Base-by-base conservation (phyloP, 2,888 invertebrate genomes). In the Fabriciana adippe region DNA sequence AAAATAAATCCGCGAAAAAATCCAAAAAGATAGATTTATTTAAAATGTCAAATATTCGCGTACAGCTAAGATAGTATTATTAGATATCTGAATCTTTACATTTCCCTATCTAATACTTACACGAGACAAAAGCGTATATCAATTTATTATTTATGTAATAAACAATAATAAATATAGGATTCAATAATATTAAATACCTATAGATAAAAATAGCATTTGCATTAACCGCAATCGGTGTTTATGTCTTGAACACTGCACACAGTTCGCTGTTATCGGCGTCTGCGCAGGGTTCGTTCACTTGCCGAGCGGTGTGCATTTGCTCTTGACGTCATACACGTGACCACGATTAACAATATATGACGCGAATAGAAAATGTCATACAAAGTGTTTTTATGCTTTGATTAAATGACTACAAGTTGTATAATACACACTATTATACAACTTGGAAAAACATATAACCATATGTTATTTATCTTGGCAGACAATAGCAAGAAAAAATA, bases 211-310 rank as follows among this genome's bases (percentile, higher is more conserved):
- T 35, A 31, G 16, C 6, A 57, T 57, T 53, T 53, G 16, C 31
- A 31, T 53, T 68, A 21, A 35, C 55, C 48, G 55, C 60, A 55
- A 65, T 60, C 55, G 64, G 45, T 62, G 50, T 61, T 62, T 62
- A 57, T 56, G 31, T 31, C 45, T n/a, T 51, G 55, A 64, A 50
- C 41, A 35, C 16, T 18, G 67, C 53, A 51, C 60, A 16, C 54
- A 55, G 59, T n/a, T 65, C 62, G 26, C 18, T 31, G 60, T 64
- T 73, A 73, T 73, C 73, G 70, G 72, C 69, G 71, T 69, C 70
- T 70, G 73, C 73, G 73, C 73, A 73, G 70, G 66, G 73, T 73
- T 76, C 75, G 73, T 73, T 75, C 67, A 72, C 75, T 72, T 69
- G 62, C 62, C 51, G 55, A 31, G 63, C 60, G 14, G 14, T 57